Evolutionary conservation across 1,140 invertebrate species (phyloP).

Genomic region (Tetramorium alpestre): DNA sequence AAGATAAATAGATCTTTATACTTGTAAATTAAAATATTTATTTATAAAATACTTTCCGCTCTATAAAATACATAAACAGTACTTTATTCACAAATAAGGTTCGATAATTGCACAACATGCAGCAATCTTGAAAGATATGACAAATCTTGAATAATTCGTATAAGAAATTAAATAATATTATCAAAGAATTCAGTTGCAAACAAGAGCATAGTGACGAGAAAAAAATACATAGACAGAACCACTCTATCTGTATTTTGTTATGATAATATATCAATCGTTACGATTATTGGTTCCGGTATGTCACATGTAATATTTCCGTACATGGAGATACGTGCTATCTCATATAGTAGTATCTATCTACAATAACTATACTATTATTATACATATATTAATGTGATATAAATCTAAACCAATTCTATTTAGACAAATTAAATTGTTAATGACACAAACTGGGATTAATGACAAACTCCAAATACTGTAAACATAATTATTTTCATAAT

Average conservation of each 20-base stretch:
- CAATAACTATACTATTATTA: not conserved
- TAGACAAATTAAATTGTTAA: not conserved
- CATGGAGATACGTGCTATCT: slow-evolving; percentile 17
- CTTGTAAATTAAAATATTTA: not conserved
- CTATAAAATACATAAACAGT: not conserved
- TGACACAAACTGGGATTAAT: not conserved
- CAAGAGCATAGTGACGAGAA: not conserved
- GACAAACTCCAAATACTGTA: not conserved
- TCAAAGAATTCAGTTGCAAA: not conserved
- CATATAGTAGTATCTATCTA: not conserved
- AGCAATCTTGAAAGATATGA: not conserved
- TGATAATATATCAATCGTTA: not conserved
- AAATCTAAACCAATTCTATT: not conserved
- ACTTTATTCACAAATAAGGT: not conserved
- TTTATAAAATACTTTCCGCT: not conserved
- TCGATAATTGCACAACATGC: not conserved
- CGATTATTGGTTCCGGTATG: slow-evolving; percentile 5
- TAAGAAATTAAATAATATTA: not conserved
- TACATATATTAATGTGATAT: not conserved
- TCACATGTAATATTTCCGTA: not conserved
- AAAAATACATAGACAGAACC: not conserved
- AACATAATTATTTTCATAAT: not conserved
- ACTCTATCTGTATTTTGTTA: not conserved
- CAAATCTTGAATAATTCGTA: too few relatives aligned
- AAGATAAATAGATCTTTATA: not conserved